Evolutionary conservation across 2,797 vertebrate genomes (phyloP), one percentile per base, ranked within the genome.

Genomic region (Spinus pinus): DNA sequence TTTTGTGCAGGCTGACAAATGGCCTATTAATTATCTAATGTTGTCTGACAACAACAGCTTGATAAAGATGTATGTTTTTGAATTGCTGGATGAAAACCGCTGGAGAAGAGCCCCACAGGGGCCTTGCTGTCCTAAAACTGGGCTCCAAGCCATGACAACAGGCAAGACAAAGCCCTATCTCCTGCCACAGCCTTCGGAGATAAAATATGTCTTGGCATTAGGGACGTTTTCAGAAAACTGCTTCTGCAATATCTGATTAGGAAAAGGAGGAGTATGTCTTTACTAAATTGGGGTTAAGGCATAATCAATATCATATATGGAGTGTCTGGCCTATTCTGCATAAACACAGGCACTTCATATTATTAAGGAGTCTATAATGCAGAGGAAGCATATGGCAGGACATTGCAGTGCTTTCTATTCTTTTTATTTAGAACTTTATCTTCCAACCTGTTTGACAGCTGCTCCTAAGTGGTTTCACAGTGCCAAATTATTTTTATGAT

Each of bases 11-110:
- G 98, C 98, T 99, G 99, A 99, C 99, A 99, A 99, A 99, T 99
- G 99, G 99, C 99, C 99, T 99, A 99, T 99, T 99, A 99, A 99
- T 99, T 99, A 99, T 99, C 99, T 99, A 99, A 99, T 99, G 99
- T 99, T 99, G 99, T 99, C 99, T 99, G 99, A 99, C 99, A 99
- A 99, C 98, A 99, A 98, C 98, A 98, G 97, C 99, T 99, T 99
- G 99, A 99, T 99, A 99, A 99, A 99, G 99, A 99, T 99, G 99
- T 99, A 99, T 99, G 99, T 98, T 99, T 99, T 98, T 98, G 98
- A 98, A 98, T 98, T 95, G 71, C 96, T 96, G 98, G 98, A 98
- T 98, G 96, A 97, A 98, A 98, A 98, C 98, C 96, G 97, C 97
- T 90, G 93, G 97, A 97, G 97, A 98, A 97, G 97, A 98, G 97